phyloP scores from a whole-genome alignment of 1,140 invertebrate species.

The Brachionus rubens region DNA sequence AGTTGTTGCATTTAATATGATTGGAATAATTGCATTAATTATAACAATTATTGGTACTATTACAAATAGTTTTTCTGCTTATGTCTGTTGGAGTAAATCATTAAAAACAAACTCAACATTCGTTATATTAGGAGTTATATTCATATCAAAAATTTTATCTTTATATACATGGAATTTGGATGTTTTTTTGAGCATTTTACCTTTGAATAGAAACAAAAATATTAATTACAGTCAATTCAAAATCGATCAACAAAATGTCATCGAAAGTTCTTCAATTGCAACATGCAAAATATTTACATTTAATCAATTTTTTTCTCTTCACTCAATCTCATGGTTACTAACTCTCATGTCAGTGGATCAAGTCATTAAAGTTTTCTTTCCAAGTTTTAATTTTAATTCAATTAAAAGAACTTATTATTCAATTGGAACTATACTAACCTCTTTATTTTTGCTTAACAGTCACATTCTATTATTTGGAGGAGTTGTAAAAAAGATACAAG shows the following conservation, averaged over 20 bases:
- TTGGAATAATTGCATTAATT: neutral
- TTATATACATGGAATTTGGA: conserved; percentile 30
- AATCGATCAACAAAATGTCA: conserved; percentile 15
- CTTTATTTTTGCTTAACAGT: neutral
- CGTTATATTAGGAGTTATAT: neutral
- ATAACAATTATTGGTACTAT: neutral
- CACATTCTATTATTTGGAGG: conserved; percentile 19
- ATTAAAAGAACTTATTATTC: neutral
- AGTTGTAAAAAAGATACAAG: neutral
- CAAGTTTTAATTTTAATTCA: neutral
- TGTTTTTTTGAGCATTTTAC: neutral
- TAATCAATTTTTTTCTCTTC: conserved; percentile 15
- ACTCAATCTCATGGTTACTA: conserved; percentile 12
- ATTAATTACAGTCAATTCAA: neutral
- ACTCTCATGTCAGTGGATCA: conserved; percentile 13
- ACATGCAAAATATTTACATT: conserved; percentile 39
- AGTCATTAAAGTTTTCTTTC: neutral
- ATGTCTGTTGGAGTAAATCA: neutral
- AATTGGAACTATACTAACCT: neutral
- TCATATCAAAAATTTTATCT: neutral
- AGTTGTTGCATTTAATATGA: neutral
- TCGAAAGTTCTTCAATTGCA: conserved; percentile 7
- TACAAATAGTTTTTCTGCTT: neutral
- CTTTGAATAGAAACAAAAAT: neutral
- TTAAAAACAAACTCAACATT: conserved; percentile 1